Conservation (phyloP, 2,888 invertebrate species). For the Eilema griseolum region DNA sequence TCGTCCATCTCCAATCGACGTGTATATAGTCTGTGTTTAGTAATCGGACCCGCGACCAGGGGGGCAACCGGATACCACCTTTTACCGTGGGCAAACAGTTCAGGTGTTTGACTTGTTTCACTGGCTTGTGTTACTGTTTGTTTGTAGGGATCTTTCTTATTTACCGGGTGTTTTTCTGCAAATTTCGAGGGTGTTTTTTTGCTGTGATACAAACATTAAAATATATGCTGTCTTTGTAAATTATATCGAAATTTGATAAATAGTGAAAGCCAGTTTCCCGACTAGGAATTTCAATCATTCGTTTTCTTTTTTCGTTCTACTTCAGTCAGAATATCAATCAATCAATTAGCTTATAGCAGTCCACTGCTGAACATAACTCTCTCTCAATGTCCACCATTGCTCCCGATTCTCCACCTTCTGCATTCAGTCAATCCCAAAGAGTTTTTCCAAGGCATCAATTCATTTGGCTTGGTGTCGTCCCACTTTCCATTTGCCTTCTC, state of each 20-base stretch:
- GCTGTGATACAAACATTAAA: background rate
- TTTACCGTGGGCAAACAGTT: constrained; percentile 65
- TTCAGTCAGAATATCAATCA: too few species aligned
- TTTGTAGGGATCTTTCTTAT: constrained; percentile 33
- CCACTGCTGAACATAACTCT: too few species aligned
- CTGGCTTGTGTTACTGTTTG: constrained; percentile 47
- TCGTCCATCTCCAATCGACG: constrained; percentile 20
- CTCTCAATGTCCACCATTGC: too few species aligned
- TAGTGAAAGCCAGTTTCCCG: background rate
- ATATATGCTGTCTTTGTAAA: background rate
- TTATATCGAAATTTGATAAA: background rate
- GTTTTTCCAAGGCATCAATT: too few species aligned
- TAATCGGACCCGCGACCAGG: constrained; percentile 44
- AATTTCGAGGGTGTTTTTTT: constrained; percentile 6
- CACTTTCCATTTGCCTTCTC: too few species aligned
- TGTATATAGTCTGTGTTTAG: constrained; percentile 48
- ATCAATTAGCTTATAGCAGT: too few species aligned
- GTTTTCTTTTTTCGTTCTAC: too few species aligned
- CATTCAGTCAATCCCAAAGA: too few species aligned
- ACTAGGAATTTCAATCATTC: background rate
- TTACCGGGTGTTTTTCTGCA: constrained; percentile 30
- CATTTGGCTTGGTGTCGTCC: too few species aligned
- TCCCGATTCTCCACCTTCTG: too few species aligned
- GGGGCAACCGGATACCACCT: constrained; percentile 62
- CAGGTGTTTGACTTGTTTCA: constrained; percentile 62